Base-by-base conservation (phyloP, 2,888 invertebrate genomes). In the Caenorhabditis sinica region DNA sequence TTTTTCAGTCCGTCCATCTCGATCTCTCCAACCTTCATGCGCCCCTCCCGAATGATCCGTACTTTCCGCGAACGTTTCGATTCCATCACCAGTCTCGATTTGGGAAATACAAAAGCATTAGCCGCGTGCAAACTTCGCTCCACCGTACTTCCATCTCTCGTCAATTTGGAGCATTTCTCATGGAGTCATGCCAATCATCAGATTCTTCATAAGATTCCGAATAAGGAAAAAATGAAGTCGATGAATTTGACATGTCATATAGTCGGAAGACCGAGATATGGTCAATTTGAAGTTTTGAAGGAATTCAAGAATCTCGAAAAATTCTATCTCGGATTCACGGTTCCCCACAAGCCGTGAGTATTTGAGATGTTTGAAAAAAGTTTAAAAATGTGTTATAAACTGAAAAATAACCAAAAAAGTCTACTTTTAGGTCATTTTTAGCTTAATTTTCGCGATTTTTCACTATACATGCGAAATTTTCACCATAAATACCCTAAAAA, bases 41-140 rank as follows among this genome's bases (percentile, higher is more conserved):
- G 83, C 1, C 86, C 87, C 2, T 87, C 87, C 6, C 82, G 87
- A n/a, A 56, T 81, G n/a, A 69, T 87, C n/a, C 58, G 66, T 2
- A 77, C 73, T 9, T 83, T 87, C 43, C 75, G 68, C 0, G 5
- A 85, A 25, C 76, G 83, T 8, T 61, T 83, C 9, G 83, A 83
- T 20, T 49, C 65, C 0, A 74, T 87, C 20, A 83, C 81, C 2
- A 28, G 28, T 9, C 58, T 87, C 9, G 83, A 87, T 79, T 56
- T 87, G 9, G 85, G 83, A 9, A 66, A 58, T 28, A 83, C 83
- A 56, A 86, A 79, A 76, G 8, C 73, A 0, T 71, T 83, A 2
- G 28, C 68, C 8, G 40, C 81, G 0, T 51, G 75, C 3, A 49
- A 73, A 9, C 82, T 87, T 0, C 82, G 81, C 20, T 60, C 56